Conservation (phyloP, 2,797 vertebrate genomes). For the Chelonia mydas region DNA sequence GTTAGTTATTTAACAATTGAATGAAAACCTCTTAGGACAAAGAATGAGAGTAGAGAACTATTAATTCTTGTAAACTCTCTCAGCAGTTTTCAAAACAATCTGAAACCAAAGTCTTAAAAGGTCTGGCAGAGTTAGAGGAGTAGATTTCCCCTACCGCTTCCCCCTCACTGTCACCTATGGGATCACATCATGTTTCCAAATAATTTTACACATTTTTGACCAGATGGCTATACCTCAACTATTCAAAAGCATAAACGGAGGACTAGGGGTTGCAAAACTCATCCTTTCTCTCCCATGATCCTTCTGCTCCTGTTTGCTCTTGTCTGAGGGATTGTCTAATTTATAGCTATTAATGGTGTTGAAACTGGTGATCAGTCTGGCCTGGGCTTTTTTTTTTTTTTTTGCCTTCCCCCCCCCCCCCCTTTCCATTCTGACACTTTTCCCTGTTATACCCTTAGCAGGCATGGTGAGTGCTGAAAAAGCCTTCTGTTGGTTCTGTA, state of each 20-base stretch:
- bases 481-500: not conserved
- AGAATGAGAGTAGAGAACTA: not conserved
- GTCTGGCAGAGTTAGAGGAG: too few species aligned
- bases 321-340: not conserved
- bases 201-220: not conserved
- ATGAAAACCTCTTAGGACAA: not conserved
- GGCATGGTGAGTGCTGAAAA: not conserved
- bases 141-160: too few species aligned
- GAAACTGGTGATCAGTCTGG: not conserved
- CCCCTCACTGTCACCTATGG: too few species aligned
- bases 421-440: not conserved
- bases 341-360: not conserved
- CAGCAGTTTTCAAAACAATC: not conserved
- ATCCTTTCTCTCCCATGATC: fast-evolving
- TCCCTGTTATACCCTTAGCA: not conserved
- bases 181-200: not conserved
- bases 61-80: not conserved
- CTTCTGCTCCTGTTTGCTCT: not conserved
- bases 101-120: not conserved
- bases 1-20: not conserved
- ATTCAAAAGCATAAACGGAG: fast-evolving
- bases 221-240: not conserved
- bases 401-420: too few species aligned
- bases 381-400: not conserved
- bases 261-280: not conserved